phyloP scores from a whole-genome alignment of 2,797 vertebrate species.

The Loris lydekkerianus region DNA sequence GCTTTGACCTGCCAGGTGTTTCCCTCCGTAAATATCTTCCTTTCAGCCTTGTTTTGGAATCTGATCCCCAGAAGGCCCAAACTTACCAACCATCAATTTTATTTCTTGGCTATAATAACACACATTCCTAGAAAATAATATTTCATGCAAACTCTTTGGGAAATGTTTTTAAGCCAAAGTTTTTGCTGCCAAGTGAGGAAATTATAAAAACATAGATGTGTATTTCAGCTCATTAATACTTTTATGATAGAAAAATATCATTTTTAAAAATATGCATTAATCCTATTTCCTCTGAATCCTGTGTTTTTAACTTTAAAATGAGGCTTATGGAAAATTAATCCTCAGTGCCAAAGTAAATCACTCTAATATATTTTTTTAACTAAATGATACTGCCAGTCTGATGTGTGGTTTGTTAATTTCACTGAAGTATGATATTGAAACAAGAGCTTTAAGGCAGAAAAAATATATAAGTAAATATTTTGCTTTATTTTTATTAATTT shows the following conservation, averaged over 20 bases:
- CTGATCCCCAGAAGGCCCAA: not conserved
- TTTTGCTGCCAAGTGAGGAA: not conserved
- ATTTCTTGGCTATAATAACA: not conserved
- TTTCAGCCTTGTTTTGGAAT: not conserved
- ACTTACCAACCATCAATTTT: not conserved
- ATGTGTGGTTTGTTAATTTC: slow-evolving; percentile 23
- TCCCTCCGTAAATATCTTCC: not conserved
- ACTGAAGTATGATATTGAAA: not conserved
- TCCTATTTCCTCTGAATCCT: not conserved
- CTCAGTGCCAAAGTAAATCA: not conserved
- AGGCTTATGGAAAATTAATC: not conserved
- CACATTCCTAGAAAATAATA: not conserved
- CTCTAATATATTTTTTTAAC: not conserved
- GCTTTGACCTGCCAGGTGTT: not conserved
- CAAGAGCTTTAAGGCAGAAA: not conserved
- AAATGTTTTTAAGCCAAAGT: slow-evolving; percentile 13
- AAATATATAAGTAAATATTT: not conserved
- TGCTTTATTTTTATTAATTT: slow-evolving; percentile 14
- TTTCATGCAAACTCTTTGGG: not conserved
- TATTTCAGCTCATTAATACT: slow-evolving; percentile 1
- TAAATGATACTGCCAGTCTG: not conserved
- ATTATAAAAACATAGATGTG: slow-evolving; percentile 9
- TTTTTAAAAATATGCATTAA: not conserved
- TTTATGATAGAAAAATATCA: slow-evolving; percentile 16
- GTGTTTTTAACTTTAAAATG: slow-evolving; percentile 26